Base-by-base conservation (phyloP, 2,797 vertebrate species). In the Mus spretus region DNA sequence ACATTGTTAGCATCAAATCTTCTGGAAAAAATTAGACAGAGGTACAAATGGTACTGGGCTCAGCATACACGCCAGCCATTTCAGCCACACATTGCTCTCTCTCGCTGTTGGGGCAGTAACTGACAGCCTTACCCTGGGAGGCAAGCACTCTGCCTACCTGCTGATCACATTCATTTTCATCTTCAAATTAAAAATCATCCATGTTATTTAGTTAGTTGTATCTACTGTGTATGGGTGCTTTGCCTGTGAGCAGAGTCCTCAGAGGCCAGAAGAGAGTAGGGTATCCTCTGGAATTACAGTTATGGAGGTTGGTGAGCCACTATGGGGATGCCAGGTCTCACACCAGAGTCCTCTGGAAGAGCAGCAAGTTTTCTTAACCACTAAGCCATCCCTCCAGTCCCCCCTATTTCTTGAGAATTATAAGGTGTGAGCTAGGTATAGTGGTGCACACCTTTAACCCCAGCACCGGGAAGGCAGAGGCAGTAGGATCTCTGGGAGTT, bases 1-100 rank as follows among this genome's bases (percentile, higher is more conserved):
- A 31, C 59, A 26, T 78, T 85, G 40, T 92, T 88, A 59, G 87
- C 57, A 93, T 22, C 26, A 83, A 83, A 59, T 93, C 55, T 90
- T 94, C 67, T 65, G 75, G 72, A 77, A 75, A 75, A 78, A 95
- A 77, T 63, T 70, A 92, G 47, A 55, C 47, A 67, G 37, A 78
- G 57, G 83, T 77, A 85, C 78, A 86, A 61, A 74, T 19, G 26
- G 28, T 40, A 40, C 22, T 82, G 22, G 40, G 44, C 67, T 95
- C 53, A 61, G 57, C 19, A 80, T 31, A 50, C 78, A 82, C 28
- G 5, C 28, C 67, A 14, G 13, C 19, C 47, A 77, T 85, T 94
- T 47, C 47, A 86, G 75, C 40, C 75, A 37, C 47, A 90, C 24
- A 22, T 37, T 88, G 55, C 7, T 34, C 44, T 85, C 20, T 4